Percentiles rank a stretch among this genome's conserved stretches.
phyloP scores from a whole-genome alignment of 2,113 vertebrate genomes.

The Recurvirostra avosetta region DNA sequence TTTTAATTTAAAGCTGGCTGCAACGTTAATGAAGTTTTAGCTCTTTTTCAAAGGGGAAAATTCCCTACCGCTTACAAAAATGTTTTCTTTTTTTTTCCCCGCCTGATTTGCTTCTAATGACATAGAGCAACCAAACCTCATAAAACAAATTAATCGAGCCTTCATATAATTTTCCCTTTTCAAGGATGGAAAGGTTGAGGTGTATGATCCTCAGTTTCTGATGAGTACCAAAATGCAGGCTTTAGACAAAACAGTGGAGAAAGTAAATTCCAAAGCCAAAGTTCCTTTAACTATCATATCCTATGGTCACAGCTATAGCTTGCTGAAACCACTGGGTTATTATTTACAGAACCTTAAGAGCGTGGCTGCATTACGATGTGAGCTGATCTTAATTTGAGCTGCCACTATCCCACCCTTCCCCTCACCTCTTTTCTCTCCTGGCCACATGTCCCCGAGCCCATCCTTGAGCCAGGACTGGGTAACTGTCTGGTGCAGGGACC shows the following conservation, averaged over 20 bases:
- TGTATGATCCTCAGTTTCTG: background rate
- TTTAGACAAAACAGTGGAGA: background rate
- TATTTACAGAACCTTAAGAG: background rate
- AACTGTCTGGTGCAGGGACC: background rate
- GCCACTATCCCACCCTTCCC: background rate
- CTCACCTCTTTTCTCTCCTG: background rate
- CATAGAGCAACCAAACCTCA: background rate
- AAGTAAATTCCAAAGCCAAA: slow-evolving; percentile 11
- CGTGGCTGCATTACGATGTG: background rate
- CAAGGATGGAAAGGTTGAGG: background rate
- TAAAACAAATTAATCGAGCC: background rate
- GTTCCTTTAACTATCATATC: background rate
- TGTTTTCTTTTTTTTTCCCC: background rate
- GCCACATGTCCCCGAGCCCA: background rate
- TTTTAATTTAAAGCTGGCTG: slow-evolving; percentile 30
- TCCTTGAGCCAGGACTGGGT: background rate
- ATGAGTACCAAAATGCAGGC: background rate
- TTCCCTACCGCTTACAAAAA: background rate
- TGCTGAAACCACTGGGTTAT: background rate
- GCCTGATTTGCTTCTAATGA: background rate
- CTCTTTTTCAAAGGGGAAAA: slow-evolving; percentile 13
- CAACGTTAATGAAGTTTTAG: slow-evolving; percentile 34
- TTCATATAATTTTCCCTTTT: background rate
- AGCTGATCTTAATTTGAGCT: background rate
- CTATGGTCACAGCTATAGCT: background rate